phyloP scores from a whole-genome alignment of 2,113 vertebrate genomes.

The Cryptomyrus ogoouensis region DNA sequence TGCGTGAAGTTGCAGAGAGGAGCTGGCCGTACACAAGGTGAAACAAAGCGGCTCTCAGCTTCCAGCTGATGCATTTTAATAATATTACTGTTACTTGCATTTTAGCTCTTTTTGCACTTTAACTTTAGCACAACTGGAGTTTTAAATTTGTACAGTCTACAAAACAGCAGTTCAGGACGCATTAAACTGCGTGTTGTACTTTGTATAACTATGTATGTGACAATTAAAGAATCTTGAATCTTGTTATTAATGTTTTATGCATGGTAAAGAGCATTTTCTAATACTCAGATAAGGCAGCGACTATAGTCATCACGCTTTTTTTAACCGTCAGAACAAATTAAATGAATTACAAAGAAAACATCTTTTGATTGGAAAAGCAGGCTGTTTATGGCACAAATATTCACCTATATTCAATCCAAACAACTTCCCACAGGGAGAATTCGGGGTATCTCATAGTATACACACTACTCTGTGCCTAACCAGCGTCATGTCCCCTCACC shows the following conservation, averaged over 20 bases:
- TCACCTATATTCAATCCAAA: background rate
- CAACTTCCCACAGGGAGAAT: background rate
- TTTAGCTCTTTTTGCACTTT: too few relatives aligned
- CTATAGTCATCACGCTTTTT: background rate
- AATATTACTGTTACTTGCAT: background rate
- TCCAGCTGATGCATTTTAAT: background rate
- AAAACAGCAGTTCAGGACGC: too few relatives aligned
- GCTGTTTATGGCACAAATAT: background rate
- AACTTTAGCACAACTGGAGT: too few relatives aligned
- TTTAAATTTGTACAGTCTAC: too few relatives aligned
- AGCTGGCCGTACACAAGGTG: background rate
- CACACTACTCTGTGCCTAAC: background rate
- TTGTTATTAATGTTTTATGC: background rate
- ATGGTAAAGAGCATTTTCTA: background rate
- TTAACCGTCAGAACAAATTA: background rate
- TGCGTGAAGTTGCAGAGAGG: background rate
- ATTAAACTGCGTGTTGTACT: too few relatives aligned
- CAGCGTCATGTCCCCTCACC: slow-evolving; percentile 48
- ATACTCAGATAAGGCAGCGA: background rate
- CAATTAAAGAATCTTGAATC: too few relatives aligned
- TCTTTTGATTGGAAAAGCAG: background rate
- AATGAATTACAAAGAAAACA: background rate
- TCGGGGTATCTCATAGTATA: background rate
- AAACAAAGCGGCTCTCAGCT: background rate
- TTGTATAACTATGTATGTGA: too few relatives aligned